These are phyloP conservation scores for Cryptotermes secundus DNA, from an alignment of 1,140 invertebrate genomes.

Conservation along the genomic window DNA sequence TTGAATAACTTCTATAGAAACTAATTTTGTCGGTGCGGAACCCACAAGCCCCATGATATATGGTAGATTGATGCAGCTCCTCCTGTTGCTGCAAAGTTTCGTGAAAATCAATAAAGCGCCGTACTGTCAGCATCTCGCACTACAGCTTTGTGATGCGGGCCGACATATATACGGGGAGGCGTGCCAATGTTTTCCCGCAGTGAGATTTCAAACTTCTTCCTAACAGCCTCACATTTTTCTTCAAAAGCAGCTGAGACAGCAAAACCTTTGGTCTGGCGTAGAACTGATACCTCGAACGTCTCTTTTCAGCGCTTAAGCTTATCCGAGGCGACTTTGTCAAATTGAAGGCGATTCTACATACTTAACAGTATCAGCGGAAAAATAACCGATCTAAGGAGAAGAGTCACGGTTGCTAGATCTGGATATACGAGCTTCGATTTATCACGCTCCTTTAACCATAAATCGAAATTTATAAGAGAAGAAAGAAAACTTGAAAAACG, in stretches of 20 bases:
- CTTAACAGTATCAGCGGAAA: not conserved
- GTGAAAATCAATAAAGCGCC: constrained; percentile 6
- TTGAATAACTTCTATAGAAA: constrained; percentile 18
- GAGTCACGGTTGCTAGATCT: too few relatives aligned
- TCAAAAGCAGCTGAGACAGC: not conserved
- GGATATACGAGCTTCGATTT: too few relatives aligned
- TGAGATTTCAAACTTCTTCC: not conserved
- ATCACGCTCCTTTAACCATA: too few relatives aligned
- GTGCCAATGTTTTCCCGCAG: constrained; percentile 8
- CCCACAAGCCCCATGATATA: not conserved
- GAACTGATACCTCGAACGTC: not conserved
- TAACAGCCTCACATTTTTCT: constrained; percentile 2
- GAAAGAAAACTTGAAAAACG: too few relatives aligned
- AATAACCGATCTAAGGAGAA: not conserved
- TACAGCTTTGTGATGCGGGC: not conserved
- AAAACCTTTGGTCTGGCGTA: not conserved
- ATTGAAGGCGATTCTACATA: not conserved
- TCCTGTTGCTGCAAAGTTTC: not conserved
- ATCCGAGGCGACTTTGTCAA: not conserved
- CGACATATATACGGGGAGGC: not conserved
- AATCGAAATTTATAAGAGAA: too few relatives aligned
- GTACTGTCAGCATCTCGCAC: not conserved
- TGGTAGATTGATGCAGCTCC: not conserved
- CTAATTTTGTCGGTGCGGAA: not conserved
- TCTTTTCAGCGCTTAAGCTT: not conserved